Evolutionary conservation across 2,113 vertebrate genomes (phyloP).

Genomic region (Lophochroa leadbeateri): DNA sequence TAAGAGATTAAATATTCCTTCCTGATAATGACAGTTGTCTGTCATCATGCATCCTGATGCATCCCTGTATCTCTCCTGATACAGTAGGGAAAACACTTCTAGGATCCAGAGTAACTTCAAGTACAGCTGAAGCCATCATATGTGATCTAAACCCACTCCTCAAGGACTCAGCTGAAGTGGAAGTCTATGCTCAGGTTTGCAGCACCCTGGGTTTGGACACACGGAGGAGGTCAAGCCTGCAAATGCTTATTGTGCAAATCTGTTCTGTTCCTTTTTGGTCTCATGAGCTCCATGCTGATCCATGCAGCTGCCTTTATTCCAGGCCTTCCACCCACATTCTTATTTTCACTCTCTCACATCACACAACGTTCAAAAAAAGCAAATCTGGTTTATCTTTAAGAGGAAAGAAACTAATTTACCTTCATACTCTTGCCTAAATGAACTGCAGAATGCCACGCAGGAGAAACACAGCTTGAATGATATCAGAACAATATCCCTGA

Average conservation of each 20-base stretch:
- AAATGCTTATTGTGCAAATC: background rate
- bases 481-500: constrained; percentile 2
- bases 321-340: background rate
- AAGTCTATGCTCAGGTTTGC: background rate
- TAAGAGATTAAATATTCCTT: background rate
- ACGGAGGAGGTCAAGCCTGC: background rate
- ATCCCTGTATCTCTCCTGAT: background rate
- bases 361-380: background rate
- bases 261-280: background rate
- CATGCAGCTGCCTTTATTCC: background rate
- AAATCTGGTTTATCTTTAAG: background rate
- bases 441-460: background rate
- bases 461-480: background rate
- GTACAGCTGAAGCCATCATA: background rate
- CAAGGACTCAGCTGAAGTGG: background rate
- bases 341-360: background rate
- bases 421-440: background rate
- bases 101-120: background rate
- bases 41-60: background rate
- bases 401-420: background rate
- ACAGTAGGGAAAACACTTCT: background rate
- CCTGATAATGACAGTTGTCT: background rate
- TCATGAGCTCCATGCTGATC: background rate
- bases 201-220: background rate
- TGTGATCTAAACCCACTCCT: background rate